Evolutionary conservation across 2,113 vertebrate genomes (phyloP).

Genomic region (Spizaetus ornatus): DNA sequence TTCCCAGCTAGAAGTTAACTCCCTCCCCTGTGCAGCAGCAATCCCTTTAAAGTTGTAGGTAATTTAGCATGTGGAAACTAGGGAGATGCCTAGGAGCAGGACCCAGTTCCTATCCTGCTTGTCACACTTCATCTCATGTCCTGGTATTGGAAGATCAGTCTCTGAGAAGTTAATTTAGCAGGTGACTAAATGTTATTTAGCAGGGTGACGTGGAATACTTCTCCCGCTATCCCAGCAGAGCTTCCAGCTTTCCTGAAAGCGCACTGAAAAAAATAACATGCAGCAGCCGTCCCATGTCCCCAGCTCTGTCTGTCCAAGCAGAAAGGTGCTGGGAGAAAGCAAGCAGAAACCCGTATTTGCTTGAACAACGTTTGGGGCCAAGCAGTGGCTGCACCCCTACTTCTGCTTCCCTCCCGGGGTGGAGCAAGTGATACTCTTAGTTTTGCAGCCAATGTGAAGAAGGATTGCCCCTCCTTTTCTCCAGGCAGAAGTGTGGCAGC

Average conservation of each 20-base stretch:
- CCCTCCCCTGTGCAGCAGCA: not conserved
- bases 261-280: not conserved
- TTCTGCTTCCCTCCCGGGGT: not conserved
- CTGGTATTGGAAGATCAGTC: not conserved
- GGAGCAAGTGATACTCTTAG: not conserved
- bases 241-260: not conserved
- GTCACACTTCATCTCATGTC: not conserved
- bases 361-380: not conserved
- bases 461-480: not conserved
- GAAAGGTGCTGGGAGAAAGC: not conserved
- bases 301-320: not conserved
- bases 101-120: not conserved
- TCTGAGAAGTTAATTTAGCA: not conserved
- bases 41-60: not conserved
- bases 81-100: not conserved
- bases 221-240: not conserved
- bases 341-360: not conserved
- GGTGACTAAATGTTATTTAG: not conserved
- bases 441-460: not conserved
- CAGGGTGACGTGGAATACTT: not conserved
- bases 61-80: not conserved
- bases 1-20: not conserved
- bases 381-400: not conserved
- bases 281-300: not conserved
- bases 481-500: not conserved